Conservation (phyloP, 2,888 invertebrate genomes). For the Escarpia spicata region DNA sequence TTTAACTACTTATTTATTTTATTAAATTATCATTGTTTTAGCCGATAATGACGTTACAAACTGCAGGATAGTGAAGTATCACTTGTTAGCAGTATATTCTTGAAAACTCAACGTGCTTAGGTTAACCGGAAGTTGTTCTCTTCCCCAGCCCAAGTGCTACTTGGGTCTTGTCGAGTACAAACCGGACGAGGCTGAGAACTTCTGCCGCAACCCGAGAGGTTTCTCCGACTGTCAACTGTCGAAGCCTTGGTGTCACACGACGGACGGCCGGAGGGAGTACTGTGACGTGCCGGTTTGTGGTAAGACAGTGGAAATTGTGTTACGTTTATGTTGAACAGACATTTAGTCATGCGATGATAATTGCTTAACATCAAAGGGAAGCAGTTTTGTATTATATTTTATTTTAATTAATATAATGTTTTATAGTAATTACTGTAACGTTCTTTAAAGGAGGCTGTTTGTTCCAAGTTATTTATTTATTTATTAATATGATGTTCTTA, state of each 20-base stretch:
- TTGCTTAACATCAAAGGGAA: neutral
- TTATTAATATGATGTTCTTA: no score
- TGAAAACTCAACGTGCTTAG: neutral
- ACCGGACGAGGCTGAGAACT: neutral
- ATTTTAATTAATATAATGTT: no score
- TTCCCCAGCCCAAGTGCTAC: neutral
- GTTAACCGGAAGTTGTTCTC: neutral
- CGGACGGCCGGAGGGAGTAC: neutral
- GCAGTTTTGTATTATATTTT: no score
- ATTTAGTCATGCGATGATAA: neutral
- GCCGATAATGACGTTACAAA: no score
- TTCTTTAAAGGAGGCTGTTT: no score
- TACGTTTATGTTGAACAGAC: neutral
- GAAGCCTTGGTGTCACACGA: slow-evolving; percentile 8
- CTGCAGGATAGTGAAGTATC: no score
- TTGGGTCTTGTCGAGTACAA: neutral
- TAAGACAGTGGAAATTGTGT: neutral
- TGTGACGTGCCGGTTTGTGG: neutral
- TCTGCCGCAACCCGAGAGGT: neutral
- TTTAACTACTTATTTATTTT: no score
- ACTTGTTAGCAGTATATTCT: no score
- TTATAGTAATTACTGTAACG: no score
- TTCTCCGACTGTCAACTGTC: neutral
- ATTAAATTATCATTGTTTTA: no score
- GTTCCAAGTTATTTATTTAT: no score